Conservation (phyloP, 2,888 invertebrate genomes). For the Caradrina clavipalpis region DNA sequence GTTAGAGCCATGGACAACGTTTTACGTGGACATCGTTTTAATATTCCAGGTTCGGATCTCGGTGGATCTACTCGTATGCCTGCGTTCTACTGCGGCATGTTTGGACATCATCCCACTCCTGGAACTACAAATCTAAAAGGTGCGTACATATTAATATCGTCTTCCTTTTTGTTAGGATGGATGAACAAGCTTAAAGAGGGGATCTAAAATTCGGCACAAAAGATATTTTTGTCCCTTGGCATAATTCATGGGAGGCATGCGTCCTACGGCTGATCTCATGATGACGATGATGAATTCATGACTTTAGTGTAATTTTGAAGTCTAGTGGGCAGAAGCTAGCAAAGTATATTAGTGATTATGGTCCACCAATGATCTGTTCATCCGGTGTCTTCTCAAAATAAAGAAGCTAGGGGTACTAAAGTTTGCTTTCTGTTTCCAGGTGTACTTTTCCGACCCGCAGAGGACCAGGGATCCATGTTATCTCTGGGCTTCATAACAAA, state of each 20-base stretch:
- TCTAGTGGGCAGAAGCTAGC: too few relatives aligned
- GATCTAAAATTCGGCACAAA: too few relatives aligned
- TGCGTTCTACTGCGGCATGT: constrained; percentile 96
- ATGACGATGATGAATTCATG: too few relatives aligned
- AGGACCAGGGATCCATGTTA: constrained; percentile 93
- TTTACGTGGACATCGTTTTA: too few relatives aligned
- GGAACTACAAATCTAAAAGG: constrained; percentile 88
- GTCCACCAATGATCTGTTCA: too few relatives aligned
- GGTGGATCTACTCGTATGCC: constrained; percentile 99
- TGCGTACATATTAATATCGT: constrained; percentile 53
- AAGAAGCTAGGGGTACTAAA: neutral
- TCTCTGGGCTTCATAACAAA: constrained; percentile 96
- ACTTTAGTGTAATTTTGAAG: too few relatives aligned
- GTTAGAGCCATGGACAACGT: too few relatives aligned
- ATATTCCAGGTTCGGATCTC: constrained; percentile 94
- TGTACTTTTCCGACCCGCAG: constrained; percentile 93
- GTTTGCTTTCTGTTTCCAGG: constrained; percentile 80
- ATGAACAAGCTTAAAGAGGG: too few relatives aligned
- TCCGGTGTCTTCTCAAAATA: neutral
- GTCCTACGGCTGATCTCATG: too few relatives aligned
- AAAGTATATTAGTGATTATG: too few relatives aligned
- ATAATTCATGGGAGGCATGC: too few relatives aligned
- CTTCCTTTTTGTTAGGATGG: neutral
- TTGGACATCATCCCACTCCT: constrained; percentile 95
- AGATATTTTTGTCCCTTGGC: too few relatives aligned